phyloP scores from a whole-genome alignment of 2,888 invertebrate genomes.

The Sericinus montela region DNA sequence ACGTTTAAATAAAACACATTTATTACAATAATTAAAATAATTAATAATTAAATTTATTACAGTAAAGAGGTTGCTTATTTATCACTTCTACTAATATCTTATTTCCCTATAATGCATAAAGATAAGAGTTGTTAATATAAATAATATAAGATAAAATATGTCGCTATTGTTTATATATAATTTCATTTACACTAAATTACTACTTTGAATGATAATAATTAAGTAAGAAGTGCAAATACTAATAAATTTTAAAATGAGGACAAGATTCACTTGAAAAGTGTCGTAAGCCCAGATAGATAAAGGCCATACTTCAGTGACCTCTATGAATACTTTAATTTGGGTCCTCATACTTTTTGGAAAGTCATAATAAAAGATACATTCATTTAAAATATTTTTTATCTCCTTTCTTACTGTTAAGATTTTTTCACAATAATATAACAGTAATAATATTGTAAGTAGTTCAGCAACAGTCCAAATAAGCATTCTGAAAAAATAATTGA shows the following conservation, averaged over 20 bases:
- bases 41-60: too few relatives aligned
- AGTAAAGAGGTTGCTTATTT: too few relatives aligned
- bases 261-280: constrained; percentile 57
- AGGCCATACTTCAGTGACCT: constrained; percentile 54
- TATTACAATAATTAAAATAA: too few relatives aligned
- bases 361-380: constrained; percentile 54
- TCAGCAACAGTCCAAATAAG: constrained; percentile 40
- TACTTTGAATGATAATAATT: constrained; percentile 57
- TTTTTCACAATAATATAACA: constrained; percentile 46
- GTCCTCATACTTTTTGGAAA: constrained; percentile 45
- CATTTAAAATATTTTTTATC: constrained; percentile 48
- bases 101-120: too few relatives aligned
- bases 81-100: too few relatives aligned
- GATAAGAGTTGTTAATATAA: too few relatives aligned
- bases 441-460: constrained; percentile 35
- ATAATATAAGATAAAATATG: too few relatives aligned
- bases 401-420: constrained; percentile 40
- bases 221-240: constrained; percentile 60
- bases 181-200: constrained; percentile 38
- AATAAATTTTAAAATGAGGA: constrained; percentile 56
- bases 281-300: constrained; percentile 35
- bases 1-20: too few relatives aligned
- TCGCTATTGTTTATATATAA: too few relatives aligned
- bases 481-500: constrained; percentile 27
- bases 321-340: constrained; percentile 57